Percentiles rank a stretch among this genome's conserved stretches.
Evolutionary conservation across 2,797 vertebrate species (phyloP).

Genomic region (Epinephelus malabaricus): DNA sequence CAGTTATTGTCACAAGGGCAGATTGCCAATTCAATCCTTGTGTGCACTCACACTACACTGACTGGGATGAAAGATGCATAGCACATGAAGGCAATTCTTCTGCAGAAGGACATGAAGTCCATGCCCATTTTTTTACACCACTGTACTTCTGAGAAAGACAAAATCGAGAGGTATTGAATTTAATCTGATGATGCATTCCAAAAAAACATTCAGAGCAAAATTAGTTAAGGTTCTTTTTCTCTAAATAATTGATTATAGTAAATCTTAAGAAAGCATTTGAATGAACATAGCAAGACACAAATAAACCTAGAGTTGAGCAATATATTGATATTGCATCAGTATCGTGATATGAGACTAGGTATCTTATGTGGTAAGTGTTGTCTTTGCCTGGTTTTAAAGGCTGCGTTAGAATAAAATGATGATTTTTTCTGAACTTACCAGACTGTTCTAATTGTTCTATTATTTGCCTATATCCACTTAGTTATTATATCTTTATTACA

Average conservation of each 20-base stretch:
- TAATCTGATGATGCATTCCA: constrained; percentile 2
- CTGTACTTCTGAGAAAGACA: neutral
- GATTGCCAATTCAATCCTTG: neutral
- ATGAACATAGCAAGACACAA: neutral
- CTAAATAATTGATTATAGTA: neutral
- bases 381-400: too few species aligned
- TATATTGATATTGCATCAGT: too few species aligned
- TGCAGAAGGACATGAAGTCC: neutral
- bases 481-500: too few species aligned
- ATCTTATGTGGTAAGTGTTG: too few species aligned
- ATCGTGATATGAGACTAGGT: too few species aligned
- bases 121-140: neutral
- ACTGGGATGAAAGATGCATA: neutral
- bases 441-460: too few species aligned
- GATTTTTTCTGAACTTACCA: too few species aligned
- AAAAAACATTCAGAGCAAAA: neutral
- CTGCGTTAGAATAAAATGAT: too few species aligned
- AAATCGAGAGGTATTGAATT: neutral
- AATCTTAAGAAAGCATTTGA: neutral
- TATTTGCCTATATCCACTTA: too few species aligned
- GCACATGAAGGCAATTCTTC: neutral
- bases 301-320: neutral
- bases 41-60: neutral
- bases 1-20: constrained; percentile 1
- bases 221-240: neutral